phyloP scores from a whole-genome alignment of 2,113 vertebrate species.

The Cervus canadensis region DNA sequence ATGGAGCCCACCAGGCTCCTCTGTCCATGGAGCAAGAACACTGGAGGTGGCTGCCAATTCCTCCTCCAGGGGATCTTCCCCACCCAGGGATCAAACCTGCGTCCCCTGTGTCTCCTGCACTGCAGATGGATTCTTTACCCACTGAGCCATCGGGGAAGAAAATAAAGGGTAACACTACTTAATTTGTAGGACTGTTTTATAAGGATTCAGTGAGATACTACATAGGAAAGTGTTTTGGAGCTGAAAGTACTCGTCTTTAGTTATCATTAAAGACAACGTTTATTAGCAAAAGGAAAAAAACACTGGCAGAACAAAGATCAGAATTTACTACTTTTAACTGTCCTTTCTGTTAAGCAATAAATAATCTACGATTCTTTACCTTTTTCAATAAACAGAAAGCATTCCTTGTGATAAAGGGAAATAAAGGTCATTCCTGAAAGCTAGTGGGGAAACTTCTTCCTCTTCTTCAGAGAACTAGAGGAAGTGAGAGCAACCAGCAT shows the following conservation, averaged over 20 bases:
- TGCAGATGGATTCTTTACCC: neutral
- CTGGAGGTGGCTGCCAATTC: neutral
- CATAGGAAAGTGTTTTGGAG: neutral
- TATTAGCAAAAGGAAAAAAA: neutral
- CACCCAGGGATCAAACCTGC: neutral
- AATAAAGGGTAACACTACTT: neutral
- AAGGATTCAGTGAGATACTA: neutral
- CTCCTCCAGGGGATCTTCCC: neutral
- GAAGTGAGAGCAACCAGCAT: neutral
- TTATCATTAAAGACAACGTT: slow-evolving; percentile 2
- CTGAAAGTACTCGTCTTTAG: neutral
- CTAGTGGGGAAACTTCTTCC: neutral
- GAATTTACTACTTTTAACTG: neutral
- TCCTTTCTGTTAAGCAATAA: slow-evolving; percentile 13
- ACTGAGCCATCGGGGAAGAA: neutral
- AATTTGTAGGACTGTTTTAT: neutral
- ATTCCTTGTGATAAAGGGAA: neutral
- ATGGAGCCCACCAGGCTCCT: neutral
- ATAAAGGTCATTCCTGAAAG: neutral
- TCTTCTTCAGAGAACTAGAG: neutral
- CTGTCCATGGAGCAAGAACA: neutral
- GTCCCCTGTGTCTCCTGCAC: neutral
- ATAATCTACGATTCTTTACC: neutral
- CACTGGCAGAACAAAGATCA: neutral
- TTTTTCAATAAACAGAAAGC: slow-evolving; percentile 7